These are phyloP conservation scores for Platycheirus albimanus DNA, from an alignment of 2,888 invertebrate species.

Conservation along the genomic window DNA sequence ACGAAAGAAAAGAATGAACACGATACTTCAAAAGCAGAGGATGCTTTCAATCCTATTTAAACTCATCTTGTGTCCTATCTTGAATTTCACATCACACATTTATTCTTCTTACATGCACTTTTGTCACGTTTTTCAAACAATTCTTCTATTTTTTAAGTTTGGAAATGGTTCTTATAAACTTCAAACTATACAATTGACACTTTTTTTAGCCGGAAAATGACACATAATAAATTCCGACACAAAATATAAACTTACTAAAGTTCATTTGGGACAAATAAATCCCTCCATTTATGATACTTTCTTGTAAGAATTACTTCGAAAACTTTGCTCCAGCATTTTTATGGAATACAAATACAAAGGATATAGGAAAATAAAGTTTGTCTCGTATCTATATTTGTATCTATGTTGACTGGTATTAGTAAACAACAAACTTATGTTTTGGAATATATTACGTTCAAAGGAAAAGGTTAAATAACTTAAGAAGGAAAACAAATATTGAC, in stretches of 20 bases:
- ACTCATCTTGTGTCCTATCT: neutral
- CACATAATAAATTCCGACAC: neutral
- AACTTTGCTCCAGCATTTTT: neutral
- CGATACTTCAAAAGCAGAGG: neutral
- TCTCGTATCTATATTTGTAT: no score
- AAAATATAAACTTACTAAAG: neutral
- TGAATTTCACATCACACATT: neutral
- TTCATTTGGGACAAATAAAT: neutral
- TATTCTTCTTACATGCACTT: no score
- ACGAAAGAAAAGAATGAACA: constrained; percentile 6
- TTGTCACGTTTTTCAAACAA: constrained; percentile 3
- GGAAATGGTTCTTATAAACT: neutral
- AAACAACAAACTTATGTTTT: no score
- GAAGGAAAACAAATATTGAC: no score
- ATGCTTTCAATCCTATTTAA: constrained; percentile 18
- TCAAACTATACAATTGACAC: neutral
- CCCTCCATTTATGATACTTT: neutral
- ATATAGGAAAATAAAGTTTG: no score
- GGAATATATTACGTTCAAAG: no score
- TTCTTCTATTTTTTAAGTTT: neutral
- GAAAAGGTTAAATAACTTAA: no score
- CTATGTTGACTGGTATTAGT: no score
- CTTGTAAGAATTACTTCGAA: neutral
- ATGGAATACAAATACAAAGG: no score
- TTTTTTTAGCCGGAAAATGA: neutral